These are phyloP conservation scores for Temnothorax unifasciatus DNA, from an alignment of 2,888 invertebrate species.

Conservation along the genomic window DNA sequence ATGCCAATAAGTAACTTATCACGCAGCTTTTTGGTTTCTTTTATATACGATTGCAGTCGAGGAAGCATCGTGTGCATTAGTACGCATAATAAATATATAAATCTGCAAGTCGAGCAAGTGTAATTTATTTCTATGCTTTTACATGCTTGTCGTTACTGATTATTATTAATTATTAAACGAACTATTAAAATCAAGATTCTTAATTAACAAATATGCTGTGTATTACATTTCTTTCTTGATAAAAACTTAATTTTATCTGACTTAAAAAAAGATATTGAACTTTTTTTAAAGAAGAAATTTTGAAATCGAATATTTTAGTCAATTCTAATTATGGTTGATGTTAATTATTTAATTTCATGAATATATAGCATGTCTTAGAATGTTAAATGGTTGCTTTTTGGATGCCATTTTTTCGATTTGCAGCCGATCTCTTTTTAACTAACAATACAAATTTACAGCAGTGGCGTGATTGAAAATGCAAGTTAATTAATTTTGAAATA, in stretches of 20 bases:
- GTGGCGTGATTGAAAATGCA: background rate
- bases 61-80: conserved; percentile 56
- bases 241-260: background rate
- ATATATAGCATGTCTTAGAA: background rate
- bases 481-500: background rate
- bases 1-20: background rate
- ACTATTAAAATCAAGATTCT: background rate
- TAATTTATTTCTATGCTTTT: conserved; percentile 41
- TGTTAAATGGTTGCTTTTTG: background rate
- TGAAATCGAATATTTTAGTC: background rate
- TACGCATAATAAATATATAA: conserved; percentile 62
- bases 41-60: conserved; percentile 40
- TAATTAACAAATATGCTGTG: background rate
- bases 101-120: conserved; percentile 40
- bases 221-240: background rate
- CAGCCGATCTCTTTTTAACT: background rate
- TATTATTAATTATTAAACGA: background rate
- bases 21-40: background rate
- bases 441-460: background rate
- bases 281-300: background rate
- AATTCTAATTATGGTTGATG: background rate
- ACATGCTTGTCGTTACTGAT: conserved; percentile 27
- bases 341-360: background rate
- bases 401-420: background rate
- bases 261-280: background rate